phyloP scores from a whole-genome alignment of 2,113 vertebrate genomes.

The Laticauda laticaudata region DNA sequence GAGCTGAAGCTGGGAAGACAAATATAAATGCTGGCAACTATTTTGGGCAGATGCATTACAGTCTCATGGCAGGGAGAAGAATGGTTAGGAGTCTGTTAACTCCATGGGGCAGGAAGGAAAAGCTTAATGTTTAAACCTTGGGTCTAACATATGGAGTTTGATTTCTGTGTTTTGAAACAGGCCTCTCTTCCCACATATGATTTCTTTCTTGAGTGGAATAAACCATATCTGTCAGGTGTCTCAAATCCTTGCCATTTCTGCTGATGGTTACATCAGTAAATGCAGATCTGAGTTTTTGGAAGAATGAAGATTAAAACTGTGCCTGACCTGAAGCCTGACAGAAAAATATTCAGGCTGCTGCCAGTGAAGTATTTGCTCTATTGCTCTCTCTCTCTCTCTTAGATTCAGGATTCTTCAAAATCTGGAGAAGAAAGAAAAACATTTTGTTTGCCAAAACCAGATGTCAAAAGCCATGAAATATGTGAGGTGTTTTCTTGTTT shows the following conservation, averaged over 20 bases:
- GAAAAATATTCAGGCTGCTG: not conserved
- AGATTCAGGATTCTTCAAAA: not conserved
- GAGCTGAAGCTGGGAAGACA: not conserved
- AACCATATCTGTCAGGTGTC: not conserved
- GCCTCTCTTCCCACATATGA: not conserved
- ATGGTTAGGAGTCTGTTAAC: not conserved
- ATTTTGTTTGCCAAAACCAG: not conserved
- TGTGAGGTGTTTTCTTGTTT: not conserved
- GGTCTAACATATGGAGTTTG: not conserved
- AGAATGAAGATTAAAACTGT: not conserved
- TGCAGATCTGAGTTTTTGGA: not conserved
- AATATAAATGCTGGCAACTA: not conserved
- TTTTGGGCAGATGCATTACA: not conserved
- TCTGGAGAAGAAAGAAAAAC: not conserved
- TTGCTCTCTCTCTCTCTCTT: not conserved
- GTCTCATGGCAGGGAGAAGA: not conserved
- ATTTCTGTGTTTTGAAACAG: not conserved
- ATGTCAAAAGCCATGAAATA: not conserved
- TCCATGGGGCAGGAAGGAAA: not conserved
- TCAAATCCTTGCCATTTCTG: not conserved
- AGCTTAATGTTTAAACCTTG: not conserved
- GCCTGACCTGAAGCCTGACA: not conserved
- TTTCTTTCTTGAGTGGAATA: not conserved
- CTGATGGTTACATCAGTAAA: not conserved
- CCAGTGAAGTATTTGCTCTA: not conserved